Evolutionary conservation across 2,888 invertebrate species (phyloP).

Genomic region (Diplazon laetatorius): DNA sequence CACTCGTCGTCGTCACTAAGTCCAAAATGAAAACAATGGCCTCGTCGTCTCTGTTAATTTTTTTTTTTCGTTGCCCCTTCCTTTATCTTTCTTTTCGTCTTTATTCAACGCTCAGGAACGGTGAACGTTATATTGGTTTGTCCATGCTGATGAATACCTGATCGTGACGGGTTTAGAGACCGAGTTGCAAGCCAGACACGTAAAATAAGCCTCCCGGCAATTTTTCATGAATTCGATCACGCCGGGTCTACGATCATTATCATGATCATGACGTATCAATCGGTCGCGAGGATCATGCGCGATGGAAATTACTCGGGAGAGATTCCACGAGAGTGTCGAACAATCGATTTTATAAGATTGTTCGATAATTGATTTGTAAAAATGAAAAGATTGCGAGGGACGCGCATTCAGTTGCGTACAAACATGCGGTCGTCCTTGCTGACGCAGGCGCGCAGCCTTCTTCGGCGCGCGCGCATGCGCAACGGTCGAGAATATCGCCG

Average conservation of each 20-base stretch:
- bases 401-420: slow-evolving; percentile 36
- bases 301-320: slow-evolving; percentile 38
- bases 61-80: no score
- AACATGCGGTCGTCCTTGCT: slow-evolving; percentile 70
- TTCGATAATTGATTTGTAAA: slow-evolving; percentile 17
- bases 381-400: slow-evolving; percentile 43
- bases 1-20: slow-evolving; percentile 22
- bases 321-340: slow-evolving; percentile 1
- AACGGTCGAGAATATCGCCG: slow-evolving; percentile 24
- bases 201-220: no score
- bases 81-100: slow-evolving; percentile 9
- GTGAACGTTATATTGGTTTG: no score
- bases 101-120: slow-evolving; percentile 50
- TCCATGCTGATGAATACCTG: no score
- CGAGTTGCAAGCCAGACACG: slow-evolving; percentile 37
- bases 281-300: slow-evolving; percentile 14
- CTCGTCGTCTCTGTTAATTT: slow-evolving; percentile 59
- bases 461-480: neutral
- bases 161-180: no score
- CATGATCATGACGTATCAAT: slow-evolving; percentile 2
- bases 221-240: no score
- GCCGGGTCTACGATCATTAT: no score
- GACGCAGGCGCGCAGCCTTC: slow-evolving; percentile 65
- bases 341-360: no score
- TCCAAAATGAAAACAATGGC: slow-evolving; percentile 64